Evolutionary conservation across 64 coral and sea anemone species (phyloP).

Genomic region (Dendronephthya gigantea): DNA sequence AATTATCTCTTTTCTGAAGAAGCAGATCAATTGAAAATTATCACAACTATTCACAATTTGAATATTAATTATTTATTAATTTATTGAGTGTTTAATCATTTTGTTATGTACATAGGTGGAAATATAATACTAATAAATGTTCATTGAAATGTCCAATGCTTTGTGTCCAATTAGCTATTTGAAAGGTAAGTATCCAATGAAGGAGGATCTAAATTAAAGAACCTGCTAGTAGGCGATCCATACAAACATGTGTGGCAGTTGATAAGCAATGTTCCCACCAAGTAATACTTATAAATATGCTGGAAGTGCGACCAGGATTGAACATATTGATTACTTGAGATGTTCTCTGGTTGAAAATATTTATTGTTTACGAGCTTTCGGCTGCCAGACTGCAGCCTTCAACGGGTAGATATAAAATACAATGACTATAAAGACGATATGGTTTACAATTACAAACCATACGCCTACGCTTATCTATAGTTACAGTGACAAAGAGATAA

Average conservation of each 20-base stretch:
- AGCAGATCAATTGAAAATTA: background rate
- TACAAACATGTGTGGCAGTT: background rate
- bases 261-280: constrained; percentile 9
- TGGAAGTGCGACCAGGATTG: too few species aligned
- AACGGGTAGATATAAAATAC: too few species aligned
- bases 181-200: too few species aligned
- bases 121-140: background rate
- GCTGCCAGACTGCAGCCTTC: too few species aligned
- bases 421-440: too few species aligned
- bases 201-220: too few species aligned
- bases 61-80: background rate
- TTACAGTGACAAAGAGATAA: constrained; percentile 27
- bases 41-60: background rate
- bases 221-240: too few species aligned
- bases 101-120: background rate
- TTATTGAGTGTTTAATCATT: too few species aligned
- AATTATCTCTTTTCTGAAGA: background rate
- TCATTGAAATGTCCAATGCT: background rate
- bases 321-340: too few species aligned
- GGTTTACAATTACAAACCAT: too few species aligned
- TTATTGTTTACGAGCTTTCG: too few species aligned
- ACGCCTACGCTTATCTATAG: constrained; percentile 14
- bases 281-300: constrained; percentile 24
- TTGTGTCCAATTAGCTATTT: background rate
- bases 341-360: too few species aligned